Conservation (phyloP, 1,140 invertebrate species). For the Heliconius eleuchia region DNA sequence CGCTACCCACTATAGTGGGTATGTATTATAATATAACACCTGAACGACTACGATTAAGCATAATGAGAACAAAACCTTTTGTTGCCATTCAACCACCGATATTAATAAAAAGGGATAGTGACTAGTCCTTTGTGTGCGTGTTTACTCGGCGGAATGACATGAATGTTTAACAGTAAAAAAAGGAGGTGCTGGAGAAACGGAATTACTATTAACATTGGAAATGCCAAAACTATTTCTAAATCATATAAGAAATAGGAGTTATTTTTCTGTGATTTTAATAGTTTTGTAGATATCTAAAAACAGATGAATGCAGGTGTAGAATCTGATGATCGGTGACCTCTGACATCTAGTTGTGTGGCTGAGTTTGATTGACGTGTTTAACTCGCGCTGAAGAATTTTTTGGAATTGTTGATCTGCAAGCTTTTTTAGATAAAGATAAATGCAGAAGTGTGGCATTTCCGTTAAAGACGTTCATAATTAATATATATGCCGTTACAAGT, state of each 20-base stretch:
- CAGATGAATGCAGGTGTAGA: conserved; percentile 42
- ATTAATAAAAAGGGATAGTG: conserved; percentile 75
- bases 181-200: conserved; percentile 40
- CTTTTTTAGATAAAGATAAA: neutral
- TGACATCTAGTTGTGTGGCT: conserved; percentile 67
- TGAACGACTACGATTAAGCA: conserved; percentile 69
- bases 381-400: conserved; percentile 64
- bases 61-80: conserved; percentile 75
- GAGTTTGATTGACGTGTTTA: conserved; percentile 72
- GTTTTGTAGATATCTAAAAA: conserved; percentile 34
- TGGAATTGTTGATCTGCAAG: conserved; percentile 47
- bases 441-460: neutral
- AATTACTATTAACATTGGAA: conserved; percentile 29
- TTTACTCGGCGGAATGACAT: conserved; percentile 72
- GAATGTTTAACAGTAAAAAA: conserved; percentile 72
- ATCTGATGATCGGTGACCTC: conserved; percentile 69
- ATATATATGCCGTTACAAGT: neutral
- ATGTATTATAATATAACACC: conserved; percentile 65
- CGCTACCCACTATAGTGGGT: conserved; percentile 42
- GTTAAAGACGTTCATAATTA: neutral
- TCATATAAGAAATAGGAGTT: conserved; percentile 34
- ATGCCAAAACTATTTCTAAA: conserved; percentile 42
- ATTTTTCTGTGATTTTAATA: conserved; percentile 35
- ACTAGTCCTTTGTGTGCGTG: conserved; percentile 65
- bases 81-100: conserved; percentile 69